Base-by-base conservation (phyloP, 2,888 invertebrate genomes). In the Eumerus sabulonum region DNA sequence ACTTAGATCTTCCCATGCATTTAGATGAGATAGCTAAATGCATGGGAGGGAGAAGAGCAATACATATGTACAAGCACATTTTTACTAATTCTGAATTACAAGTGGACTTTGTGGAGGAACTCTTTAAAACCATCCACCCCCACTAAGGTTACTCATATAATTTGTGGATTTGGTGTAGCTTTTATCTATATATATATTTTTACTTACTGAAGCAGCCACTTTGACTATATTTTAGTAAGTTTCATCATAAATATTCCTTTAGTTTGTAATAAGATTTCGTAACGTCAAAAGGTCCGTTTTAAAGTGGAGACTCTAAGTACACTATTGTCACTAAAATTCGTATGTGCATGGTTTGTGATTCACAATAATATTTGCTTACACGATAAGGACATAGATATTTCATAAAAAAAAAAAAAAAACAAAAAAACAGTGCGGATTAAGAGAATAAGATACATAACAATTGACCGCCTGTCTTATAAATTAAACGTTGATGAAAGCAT, bases 191-290 rank as follows among this genome's bases (percentile, higher is more conserved):
- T 71, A 59, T 59, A 44, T 64, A 27, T 27, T 27, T 64, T 76
- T 76, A 50, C 79, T 74, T 73, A 79, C 70, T 79, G 79, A 64
- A 74, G 59, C 63, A 54, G 44, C 68, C 57, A 64, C 68, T 68
- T 79, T 64, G 79, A 79, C 68, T 79, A 79, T 79, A 79, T 79
- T 79, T 74, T 70, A 79, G 79, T 74, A 59, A 74, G 79, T 64
- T 70, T 70, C 79, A 60, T 74, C 59, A 70, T 59, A 79, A 47
- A 64, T 79, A 74, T 79, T 74, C 79, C 79, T 79, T 79, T 79
- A 79, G 79, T 79, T 79, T 67, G 68, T 70, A 64, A 64, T 50
- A 68, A 79, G 74, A 79, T 79, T 79, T 79, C 79, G 70, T 74
- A 79, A 74, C 79, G 79, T 54, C 70, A 64, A 79, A 79, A 79